Percentiles rank a stretch among this genome's conserved stretches.
phyloP scores from a whole-genome alignment of 2,797 vertebrate species.

The Dicrostonyx torquatus region DNA sequence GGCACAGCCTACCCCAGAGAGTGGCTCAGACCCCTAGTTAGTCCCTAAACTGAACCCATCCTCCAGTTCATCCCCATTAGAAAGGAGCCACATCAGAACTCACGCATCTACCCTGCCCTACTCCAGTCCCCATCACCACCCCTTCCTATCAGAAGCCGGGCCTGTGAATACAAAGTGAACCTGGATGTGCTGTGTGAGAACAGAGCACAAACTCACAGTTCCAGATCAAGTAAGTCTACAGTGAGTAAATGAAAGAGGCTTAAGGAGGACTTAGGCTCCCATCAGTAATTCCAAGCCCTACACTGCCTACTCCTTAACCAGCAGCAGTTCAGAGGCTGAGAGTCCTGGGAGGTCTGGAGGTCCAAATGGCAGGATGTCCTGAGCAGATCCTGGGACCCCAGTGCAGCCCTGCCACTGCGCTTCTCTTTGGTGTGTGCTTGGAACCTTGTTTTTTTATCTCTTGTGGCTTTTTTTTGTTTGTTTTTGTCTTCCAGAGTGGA shows the following conservation, averaged over 20 bases:
- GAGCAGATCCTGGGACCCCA: neutral
- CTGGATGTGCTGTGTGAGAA: neutral
- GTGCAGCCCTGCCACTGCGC: neutral
- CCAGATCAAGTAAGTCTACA: neutral
- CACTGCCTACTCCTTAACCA: neutral
- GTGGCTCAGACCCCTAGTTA: neutral
- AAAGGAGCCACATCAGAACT: neutral
- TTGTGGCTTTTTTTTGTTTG: conserved; percentile 80
- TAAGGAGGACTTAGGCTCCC: neutral
- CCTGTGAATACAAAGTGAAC: neutral
- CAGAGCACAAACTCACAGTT: neutral
- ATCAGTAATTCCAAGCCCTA: neutral
- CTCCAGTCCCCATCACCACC: neutral
- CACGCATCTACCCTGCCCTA: neutral
- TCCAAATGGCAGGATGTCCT: neutral
- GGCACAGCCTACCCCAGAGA: neutral
- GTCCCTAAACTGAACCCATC: neutral
- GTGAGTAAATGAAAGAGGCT: neutral
- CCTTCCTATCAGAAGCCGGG: neutral
- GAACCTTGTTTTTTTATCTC: conserved; percentile 73
- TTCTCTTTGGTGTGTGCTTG: conserved; percentile 57
- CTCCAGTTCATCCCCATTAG: neutral
- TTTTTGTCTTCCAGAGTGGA: conserved; percentile 91
- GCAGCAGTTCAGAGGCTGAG: neutral
- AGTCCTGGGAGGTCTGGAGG: neutral